Conservation (phyloP, 2,113 vertebrate genomes). For the Furnarius figulus region DNA sequence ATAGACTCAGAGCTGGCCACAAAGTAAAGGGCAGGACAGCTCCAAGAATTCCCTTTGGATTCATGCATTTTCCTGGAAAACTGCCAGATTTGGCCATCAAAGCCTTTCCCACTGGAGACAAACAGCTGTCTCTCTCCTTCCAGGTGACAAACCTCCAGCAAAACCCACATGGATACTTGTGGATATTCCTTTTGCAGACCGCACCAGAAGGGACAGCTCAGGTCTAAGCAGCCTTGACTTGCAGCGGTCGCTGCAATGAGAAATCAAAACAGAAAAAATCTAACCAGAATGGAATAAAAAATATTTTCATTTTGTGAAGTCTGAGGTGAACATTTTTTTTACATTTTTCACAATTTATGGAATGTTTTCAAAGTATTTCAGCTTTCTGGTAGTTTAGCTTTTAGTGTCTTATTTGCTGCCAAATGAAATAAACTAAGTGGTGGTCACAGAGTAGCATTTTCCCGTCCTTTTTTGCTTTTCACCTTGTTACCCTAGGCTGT, state of each 20-base stretch:
- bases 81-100: neutral
- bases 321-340: neutral
- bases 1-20: neutral
- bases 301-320: neutral
- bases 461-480: neutral
- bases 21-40: neutral
- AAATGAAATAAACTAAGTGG: constrained; percentile 12
- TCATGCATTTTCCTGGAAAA: neutral
- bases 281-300: constrained; percentile 11
- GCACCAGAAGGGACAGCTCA: neutral
- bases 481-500: constrained; percentile 6
- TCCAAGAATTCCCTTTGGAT: neutral
- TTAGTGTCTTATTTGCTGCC: constrained; percentile 29
- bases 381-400: neutral
- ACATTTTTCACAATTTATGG: neutral
- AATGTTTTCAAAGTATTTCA: constrained; percentile 10
- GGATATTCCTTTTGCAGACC: neutral
- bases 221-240: neutral
- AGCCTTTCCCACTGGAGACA: neutral
- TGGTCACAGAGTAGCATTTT: neutral
- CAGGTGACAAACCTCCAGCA: neutral
- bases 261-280: neutral
- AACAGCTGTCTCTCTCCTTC: accelerated
- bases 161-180: neutral
- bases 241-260: neutral